Conservation (phyloP, 2,797 vertebrate genomes). For the Halcyon leucocephala region DNA sequence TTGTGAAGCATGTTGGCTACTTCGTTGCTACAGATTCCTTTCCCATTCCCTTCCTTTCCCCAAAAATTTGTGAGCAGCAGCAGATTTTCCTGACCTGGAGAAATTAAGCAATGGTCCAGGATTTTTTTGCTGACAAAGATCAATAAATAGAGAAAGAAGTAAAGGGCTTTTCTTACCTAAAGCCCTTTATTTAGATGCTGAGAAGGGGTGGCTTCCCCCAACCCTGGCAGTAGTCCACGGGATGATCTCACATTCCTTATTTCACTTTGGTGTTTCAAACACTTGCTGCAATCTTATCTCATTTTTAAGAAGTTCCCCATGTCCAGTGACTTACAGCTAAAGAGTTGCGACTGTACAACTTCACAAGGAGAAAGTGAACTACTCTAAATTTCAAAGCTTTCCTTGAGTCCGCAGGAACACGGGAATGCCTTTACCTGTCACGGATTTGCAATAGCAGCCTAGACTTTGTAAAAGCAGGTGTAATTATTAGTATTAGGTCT, state of each 20-base stretch:
- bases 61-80: background rate
- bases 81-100: background rate
- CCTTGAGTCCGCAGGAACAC: background rate
- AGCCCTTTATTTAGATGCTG: background rate
- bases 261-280: background rate
- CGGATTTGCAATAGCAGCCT: background rate
- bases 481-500: background rate
- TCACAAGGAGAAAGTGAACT: background rate
- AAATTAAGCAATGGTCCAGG: background rate
- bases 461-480: background rate
- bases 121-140: background rate
- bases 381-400: background rate
- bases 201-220: background rate
- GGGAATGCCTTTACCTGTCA: background rate
- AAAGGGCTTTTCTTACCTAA: background rate
- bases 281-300: background rate
- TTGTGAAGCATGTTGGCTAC: background rate
- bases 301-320: background rate
- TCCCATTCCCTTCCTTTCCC: background rate
- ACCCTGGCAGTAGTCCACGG: background rate
- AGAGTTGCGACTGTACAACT: background rate
- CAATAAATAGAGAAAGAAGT: background rate
- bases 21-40: background rate
- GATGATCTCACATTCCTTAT: background rate
- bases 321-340: background rate